phyloP scores from a whole-genome alignment of 2,797 vertebrate genomes.

The Lates japonicus region DNA sequence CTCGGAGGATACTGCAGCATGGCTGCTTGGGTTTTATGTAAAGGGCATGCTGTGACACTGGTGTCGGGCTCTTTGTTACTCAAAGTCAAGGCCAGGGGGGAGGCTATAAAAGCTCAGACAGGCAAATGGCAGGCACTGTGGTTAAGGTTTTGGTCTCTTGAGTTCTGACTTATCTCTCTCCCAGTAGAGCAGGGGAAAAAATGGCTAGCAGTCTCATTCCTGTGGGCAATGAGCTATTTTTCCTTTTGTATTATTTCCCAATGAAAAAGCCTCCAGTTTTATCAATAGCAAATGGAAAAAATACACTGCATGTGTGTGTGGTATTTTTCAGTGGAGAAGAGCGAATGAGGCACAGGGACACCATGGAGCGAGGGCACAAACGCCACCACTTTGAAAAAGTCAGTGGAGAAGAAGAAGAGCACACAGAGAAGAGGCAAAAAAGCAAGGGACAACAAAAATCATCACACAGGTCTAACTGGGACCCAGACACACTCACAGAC shows the following conservation, averaged over 20 bases:
- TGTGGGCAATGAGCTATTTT: constrained; percentile 9
- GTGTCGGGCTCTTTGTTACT: constrained; percentile 43
- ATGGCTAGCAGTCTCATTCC: constrained; percentile 23
- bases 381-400: constrained; percentile 74
- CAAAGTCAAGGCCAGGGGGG: constrained; percentile 12
- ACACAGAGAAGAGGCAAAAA: constrained; percentile 85
- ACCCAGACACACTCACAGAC: constrained; percentile 9
- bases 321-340: constrained; percentile 84
- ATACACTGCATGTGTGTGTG: constrained; percentile 21
- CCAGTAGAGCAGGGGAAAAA: constrained; percentile 7
- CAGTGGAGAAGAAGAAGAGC: constrained; percentile 85
- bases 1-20: constrained; percentile 42
- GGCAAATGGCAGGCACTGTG: constrained; percentile 26
- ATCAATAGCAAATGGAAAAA: constrained; percentile 33
- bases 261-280: constrained; percentile 26
- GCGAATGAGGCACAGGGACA: constrained; percentile 85
- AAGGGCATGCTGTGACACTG: constrained; percentile 40
- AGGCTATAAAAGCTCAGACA: constrained; percentile 29
- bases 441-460: constrained; percentile 71
- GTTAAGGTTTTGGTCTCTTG: constrained; percentile 40
- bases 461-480: constrained; percentile 54
- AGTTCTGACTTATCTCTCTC: constrained; percentile 49
- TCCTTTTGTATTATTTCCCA: constrained; percentile 25
- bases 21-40: constrained; percentile 40
- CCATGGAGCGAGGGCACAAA: constrained; percentile 76